Conservation (phyloP, 2,888 invertebrate species). For the Hartigia nigra region DNA sequence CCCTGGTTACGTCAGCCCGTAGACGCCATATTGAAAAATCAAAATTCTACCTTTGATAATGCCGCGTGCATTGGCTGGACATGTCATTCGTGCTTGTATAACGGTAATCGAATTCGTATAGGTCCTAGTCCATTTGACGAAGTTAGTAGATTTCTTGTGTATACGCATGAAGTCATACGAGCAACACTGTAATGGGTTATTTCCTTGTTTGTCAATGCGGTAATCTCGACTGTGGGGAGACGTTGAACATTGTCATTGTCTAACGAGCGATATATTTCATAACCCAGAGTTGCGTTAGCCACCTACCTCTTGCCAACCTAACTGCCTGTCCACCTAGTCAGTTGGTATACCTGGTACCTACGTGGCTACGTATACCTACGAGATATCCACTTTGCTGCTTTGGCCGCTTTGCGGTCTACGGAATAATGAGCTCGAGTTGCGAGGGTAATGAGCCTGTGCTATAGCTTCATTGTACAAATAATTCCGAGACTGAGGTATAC, state of each 20-base stretch:
- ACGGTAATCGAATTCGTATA: background rate
- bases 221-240: constrained; percentile 26
- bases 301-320: constrained; percentile 30
- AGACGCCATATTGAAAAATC: background rate
- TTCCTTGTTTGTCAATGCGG: constrained; percentile 47
- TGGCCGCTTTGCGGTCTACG: constrained; percentile 57
- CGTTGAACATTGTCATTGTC: constrained; percentile 37
- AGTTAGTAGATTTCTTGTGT: background rate
- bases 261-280: constrained; percentile 44
- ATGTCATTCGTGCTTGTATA: background rate
- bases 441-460: constrained; percentile 56
- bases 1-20: background rate
- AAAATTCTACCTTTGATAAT: background rate
- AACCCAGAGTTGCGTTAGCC: constrained; percentile 35
- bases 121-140: background rate
- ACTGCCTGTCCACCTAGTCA: constrained; percentile 37
- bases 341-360: constrained; percentile 31
- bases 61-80: background rate
- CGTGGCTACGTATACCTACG: background rate
- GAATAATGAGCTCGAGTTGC: constrained; percentile 58
- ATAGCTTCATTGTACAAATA: background rate
- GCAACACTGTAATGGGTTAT: constrained; percentile 37
- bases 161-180: background rate
- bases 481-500: background rate
- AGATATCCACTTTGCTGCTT: constrained; percentile 34